These are phyloP conservation scores for Alviniconcha strummeri DNA, from an alignment of 2,888 invertebrate genomes.

Conservation along the genomic window DNA sequence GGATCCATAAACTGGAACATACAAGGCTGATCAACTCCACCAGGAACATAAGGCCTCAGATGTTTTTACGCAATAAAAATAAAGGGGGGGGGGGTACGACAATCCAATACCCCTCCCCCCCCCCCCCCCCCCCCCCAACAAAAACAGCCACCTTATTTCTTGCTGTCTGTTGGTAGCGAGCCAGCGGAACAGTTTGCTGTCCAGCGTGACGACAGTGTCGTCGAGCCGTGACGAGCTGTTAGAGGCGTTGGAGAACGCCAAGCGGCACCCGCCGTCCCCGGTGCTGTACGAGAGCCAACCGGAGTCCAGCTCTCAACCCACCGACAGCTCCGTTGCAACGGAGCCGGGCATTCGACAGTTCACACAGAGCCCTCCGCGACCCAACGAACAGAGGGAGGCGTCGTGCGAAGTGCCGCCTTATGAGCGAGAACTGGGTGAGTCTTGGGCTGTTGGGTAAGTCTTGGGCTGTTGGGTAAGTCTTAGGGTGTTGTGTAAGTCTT, in stretches of 20 bases:
- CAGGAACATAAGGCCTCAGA: too few species aligned
- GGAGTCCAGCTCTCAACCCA: slow-evolving; percentile 59
- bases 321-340: slow-evolving; percentile 66
- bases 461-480: too few species aligned
- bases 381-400: slow-evolving; percentile 67
- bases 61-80: too few species aligned
- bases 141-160: too few species aligned
- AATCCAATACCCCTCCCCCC: too few species aligned
- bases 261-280: slow-evolving; percentile 60
- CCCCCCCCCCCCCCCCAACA: too few species aligned
- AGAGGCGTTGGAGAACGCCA: slow-evolving; percentile 66
- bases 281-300: slow-evolving; percentile 62
- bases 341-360: slow-evolving; percentile 69
- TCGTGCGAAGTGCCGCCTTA: slow-evolving; percentile 67
- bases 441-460: too few species aligned
- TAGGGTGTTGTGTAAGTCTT: too few species aligned
- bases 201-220: slow-evolving; percentile 68
- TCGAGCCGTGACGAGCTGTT: slow-evolving; percentile 67
- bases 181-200: slow-evolving; percentile 67
- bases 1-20: too few species aligned
- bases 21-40: too few species aligned
- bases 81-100: too few species aligned
- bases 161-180: slow-evolving; percentile 48
- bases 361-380: slow-evolving; percentile 68
- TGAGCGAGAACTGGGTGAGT: slow-evolving; percentile 42